Conservation (phyloP, 2,888 invertebrate species). For the Apamea anceps region DNA sequence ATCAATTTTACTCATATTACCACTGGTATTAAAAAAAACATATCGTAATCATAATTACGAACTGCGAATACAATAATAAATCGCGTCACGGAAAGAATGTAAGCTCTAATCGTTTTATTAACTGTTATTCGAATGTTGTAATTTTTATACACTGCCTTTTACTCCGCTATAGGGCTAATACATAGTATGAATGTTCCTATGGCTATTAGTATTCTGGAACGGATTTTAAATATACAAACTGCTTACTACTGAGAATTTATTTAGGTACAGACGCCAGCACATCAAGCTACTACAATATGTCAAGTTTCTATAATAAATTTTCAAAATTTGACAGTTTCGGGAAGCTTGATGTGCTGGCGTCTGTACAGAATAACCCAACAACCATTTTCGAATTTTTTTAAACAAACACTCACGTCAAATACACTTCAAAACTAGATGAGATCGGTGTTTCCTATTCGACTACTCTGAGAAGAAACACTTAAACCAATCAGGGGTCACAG, state of each 20-base stretch:
- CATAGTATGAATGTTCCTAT: neutral
- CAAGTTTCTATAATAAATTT: no score
- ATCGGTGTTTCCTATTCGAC: no score
- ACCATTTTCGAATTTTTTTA: neutral
- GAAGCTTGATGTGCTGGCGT: no score
- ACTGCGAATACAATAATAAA: neutral
- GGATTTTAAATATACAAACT: neutral
- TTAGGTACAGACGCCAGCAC: no score
- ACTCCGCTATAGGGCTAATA: neutral
- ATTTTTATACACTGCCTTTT: neutral
- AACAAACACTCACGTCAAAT: no score
- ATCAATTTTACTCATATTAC: neutral
- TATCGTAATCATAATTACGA: slow-evolving; percentile 20
- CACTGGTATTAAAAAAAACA: neutral
- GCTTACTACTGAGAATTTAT: no score
- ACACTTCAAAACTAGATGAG: no score
- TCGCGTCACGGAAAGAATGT: neutral
- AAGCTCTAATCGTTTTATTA: neutral
- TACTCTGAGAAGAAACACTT: no score
- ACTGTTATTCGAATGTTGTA: neutral
- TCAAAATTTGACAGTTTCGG: no score
- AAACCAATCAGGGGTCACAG: no score
- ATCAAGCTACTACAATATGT: no score
- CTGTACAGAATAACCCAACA: no score
- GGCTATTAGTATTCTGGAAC: neutral